phyloP scores from a whole-genome alignment of 1,140 invertebrate genomes.

The Zaprionus vittiger region DNA sequence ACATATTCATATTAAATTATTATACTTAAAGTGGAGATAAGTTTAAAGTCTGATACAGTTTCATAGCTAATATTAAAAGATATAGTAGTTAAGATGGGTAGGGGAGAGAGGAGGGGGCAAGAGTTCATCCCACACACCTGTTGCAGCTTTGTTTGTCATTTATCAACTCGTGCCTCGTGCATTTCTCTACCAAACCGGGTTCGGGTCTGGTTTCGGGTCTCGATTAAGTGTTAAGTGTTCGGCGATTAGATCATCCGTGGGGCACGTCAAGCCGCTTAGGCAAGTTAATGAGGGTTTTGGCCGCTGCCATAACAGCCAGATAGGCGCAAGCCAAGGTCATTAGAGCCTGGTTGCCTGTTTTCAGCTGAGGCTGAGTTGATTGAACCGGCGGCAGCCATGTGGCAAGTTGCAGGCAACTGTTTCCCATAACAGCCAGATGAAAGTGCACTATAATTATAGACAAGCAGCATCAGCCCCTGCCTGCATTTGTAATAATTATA shows the following conservation, averaged over 20 bases:
- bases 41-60: not conserved
- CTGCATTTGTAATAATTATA: constrained; percentile 5
- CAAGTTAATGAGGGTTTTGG: constrained; percentile 48
- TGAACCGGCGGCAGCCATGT: constrained; percentile 59
- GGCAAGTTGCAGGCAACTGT: constrained; percentile 47
- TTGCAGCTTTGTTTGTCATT: constrained; percentile 46
- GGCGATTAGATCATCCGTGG: constrained; percentile 62
- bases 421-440: constrained; percentile 29
- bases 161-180: constrained; percentile 34
- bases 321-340: constrained; percentile 50
- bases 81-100: not conserved
- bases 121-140: constrained; percentile 3
- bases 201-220: not conserved
- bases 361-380: constrained; percentile 45
- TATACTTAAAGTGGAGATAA: not conserved
- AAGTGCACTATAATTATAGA: constrained; percentile 38
- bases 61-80: not conserved
- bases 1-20: not conserved
- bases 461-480: not conserved
- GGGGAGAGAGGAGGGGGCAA: not conserved
- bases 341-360: constrained; percentile 22
- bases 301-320: not conserved
- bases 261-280: constrained; percentile 56
- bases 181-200: constrained; percentile 40
- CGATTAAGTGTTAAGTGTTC: constrained; percentile 63